Conservation (phyloP, 35 echinoderm and acorn worm genomes). For the Heliocidaris erythrogramma region DNA sequence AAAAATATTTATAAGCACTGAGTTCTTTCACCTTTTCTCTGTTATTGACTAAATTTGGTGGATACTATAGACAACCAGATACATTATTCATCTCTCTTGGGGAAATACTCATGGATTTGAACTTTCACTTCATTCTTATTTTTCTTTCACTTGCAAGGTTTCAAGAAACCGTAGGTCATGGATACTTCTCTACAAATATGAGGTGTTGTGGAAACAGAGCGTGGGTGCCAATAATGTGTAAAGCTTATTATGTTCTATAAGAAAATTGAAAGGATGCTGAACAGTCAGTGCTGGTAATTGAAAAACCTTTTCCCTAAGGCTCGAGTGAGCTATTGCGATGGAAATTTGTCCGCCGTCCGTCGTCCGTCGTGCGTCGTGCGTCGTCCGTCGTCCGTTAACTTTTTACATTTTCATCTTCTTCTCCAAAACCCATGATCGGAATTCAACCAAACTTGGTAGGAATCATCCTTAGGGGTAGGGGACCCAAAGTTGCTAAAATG, state of each 20-base stretch:
- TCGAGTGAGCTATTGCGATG: no score
- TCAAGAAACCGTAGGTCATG: background rate
- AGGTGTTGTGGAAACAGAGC: background rate
- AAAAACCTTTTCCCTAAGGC: background rate
- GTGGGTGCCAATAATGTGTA: background rate
- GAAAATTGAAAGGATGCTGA: background rate
- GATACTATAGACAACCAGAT: background rate
- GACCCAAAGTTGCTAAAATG: no score
- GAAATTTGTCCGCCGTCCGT: no score
- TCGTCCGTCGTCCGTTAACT: no score
- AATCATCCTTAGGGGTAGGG: no score
- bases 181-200: background rate
- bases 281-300: background rate
- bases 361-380: no score
- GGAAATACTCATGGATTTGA: background rate
- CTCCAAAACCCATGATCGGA: no score
- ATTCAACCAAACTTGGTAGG: no score
- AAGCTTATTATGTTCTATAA: background rate
- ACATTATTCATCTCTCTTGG: background rate
- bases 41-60: background rate
- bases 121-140: slow-evolving; percentile 13
- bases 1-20: no score
- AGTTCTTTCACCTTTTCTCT: background rate
- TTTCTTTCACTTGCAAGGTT: slow-evolving; percentile 3
- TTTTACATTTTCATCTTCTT: no score